Percentiles rank a stretch among this genome's conserved stretches.
Evolutionary conservation across 1,140 invertebrate genomes (phyloP).

Genomic region (Lordiphosa stackelbergi): DNA sequence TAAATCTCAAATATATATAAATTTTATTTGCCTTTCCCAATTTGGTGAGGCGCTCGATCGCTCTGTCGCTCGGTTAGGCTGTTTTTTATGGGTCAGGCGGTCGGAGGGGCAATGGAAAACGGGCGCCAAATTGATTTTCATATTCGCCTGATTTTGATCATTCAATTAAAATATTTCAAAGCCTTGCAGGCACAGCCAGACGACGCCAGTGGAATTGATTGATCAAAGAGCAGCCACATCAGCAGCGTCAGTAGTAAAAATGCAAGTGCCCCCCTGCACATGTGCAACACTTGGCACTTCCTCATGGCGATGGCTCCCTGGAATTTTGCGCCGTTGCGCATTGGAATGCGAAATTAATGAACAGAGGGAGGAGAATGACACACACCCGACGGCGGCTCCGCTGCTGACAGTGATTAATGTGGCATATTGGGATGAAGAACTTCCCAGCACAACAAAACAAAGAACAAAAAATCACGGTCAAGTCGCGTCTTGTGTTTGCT

Average conservation of each 20-base stretch:
- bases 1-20: slow-evolving; percentile 67
- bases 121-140: slow-evolving; percentile 55
- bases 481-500: slow-evolving; percentile 27
- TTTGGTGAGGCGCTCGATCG: slow-evolving; percentile 45
- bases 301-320: slow-evolving; percentile 43
- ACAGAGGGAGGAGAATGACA: slow-evolving; percentile 24
- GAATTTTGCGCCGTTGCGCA: slow-evolving; percentile 67
- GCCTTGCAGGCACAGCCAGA: slow-evolving; percentile 18
- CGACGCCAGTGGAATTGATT: slow-evolving; percentile 64
- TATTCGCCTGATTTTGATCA: slow-evolving; percentile 64
- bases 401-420: slow-evolving; percentile 68
- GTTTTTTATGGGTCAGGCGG: slow-evolving; percentile 55
- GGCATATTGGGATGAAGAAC: slow-evolving; percentile 16
- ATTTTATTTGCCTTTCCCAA: slow-evolving; percentile 62
- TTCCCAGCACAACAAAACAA: not conserved
- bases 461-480: slow-evolving; percentile 35
- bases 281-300: slow-evolving; percentile 74
- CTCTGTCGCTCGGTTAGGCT: slow-evolving; percentile 12
- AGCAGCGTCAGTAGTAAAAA: slow-evolving; percentile 46
- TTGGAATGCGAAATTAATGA: slow-evolving; percentile 73
- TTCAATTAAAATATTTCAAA: slow-evolving; percentile 69
- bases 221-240: slow-evolving; percentile 54
- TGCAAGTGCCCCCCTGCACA: slow-evolving; percentile 62
- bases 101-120: slow-evolving; percentile 22
- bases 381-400: slow-evolving; percentile 51